Evolutionary conservation across 2,113 vertebrate species (phyloP).

Genomic region (Sphaerodactylus townsendi): DNA sequence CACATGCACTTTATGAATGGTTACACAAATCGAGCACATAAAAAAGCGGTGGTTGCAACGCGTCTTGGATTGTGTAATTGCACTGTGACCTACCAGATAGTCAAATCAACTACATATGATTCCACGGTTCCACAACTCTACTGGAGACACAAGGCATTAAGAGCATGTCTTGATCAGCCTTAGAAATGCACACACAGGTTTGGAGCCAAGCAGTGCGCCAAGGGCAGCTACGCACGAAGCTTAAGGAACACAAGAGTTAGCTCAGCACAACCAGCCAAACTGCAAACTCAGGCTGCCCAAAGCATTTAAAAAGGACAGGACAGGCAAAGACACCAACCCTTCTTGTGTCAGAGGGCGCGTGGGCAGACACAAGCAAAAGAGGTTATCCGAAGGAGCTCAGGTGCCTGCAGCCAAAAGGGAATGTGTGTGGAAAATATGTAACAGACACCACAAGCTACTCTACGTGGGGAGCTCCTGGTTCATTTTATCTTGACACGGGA

Average conservation of each 20-base stretch:
- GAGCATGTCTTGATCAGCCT: not conserved
- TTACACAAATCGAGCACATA: too few relatives aligned
- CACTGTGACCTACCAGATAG: too few relatives aligned
- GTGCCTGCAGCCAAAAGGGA: constrained; percentile 40
- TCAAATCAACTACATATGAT: not conserved
- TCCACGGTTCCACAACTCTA: not conserved
- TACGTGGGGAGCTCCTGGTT: constrained; percentile 59
- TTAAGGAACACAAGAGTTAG: constrained; percentile 26
- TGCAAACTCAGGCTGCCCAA: constrained; percentile 32
- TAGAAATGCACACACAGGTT: constrained; percentile 23
- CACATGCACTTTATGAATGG: too few relatives aligned
- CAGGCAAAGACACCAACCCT: not conserved
- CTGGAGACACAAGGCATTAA: constrained; percentile 25
- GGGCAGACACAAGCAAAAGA: constrained; percentile 7
- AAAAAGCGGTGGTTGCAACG: too few relatives aligned
- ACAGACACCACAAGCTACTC: constrained; percentile 48
- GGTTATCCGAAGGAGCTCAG: constrained; percentile 20
- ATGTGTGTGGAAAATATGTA: constrained; percentile 37
- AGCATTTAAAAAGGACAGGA: not conserved
- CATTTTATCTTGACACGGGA: constrained; percentile 67
- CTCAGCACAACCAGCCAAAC: constrained; percentile 57
- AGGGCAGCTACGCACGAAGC: constrained; percentile 41
- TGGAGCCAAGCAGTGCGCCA: constrained; percentile 8
- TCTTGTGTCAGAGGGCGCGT: too few relatives aligned
- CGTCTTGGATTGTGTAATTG: too few relatives aligned